A percentile compares a stretch with the other conserved stretches of the same genome.
Evolutionary conservation across 2,113 vertebrate species (phyloP).

Genomic region (Colaptes auratus): DNA sequence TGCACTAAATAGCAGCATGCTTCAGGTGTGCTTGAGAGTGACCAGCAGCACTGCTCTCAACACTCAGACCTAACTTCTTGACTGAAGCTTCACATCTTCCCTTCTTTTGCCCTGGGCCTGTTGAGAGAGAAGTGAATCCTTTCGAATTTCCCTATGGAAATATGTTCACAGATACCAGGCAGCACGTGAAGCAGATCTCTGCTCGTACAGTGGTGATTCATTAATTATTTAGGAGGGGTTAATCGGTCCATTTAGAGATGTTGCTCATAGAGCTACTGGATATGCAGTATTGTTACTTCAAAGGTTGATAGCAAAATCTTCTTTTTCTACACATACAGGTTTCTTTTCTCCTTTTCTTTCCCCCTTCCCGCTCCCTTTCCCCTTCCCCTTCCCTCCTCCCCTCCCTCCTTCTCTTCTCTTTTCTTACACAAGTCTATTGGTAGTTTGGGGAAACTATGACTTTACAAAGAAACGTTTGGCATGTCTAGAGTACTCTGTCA

Average conservation of each 20-base stretch:
- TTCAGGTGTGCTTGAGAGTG: not conserved
- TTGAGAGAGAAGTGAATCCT: not conserved
- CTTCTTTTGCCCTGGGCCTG: not conserved
- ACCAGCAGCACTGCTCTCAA: not conserved
- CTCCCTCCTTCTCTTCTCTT: not conserved
- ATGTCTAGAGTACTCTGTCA: not conserved
- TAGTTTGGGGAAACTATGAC: not conserved
- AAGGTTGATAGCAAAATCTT: not conserved
- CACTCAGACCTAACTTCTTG: not conserved
- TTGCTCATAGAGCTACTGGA: not conserved
- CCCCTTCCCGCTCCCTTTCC: too few relatives aligned
- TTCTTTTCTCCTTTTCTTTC: too few relatives aligned
- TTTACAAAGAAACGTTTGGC: not conserved
- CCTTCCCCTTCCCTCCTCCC: too few relatives aligned
- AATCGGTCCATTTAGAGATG: not conserved
- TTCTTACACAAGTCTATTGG: not conserved
- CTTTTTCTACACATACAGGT: too few relatives aligned
- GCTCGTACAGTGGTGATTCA: not conserved
- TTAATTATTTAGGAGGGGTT: not conserved
- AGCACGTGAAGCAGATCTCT: not conserved
- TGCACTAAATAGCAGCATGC: accelerated
- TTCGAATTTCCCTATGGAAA: not conserved
- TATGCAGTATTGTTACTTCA: not conserved
- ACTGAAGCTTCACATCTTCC: not conserved
- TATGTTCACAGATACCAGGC: not conserved